Evolutionary conservation across 2,113 vertebrate species (phyloP), one percentile per base, ranked within the genome.

Genomic region (Hystrix brachyura): DNA sequence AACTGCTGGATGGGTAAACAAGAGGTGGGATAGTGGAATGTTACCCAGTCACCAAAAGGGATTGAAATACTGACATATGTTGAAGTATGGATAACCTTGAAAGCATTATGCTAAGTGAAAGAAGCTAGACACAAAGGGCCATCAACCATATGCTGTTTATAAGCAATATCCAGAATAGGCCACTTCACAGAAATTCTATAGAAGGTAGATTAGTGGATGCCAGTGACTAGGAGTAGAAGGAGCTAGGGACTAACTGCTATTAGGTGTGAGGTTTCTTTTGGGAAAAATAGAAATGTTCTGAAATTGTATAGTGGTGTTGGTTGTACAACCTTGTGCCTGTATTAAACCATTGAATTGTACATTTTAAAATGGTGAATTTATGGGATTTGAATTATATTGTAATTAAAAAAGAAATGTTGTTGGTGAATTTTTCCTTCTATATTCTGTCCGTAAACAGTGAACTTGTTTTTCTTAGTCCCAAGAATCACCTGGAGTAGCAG

Each of bases 361-460:
- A 38, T 64, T 90, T 95, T 86, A 46, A 86, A 87, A 65, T 2
- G 25, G 65, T 79, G 74, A 57, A 5, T 59, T 92, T 87, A 55
- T 59, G 87, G 55, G 21, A 87, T 92, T 38, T 85, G 67, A 89
- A 92, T 94, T 94, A 71, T 29, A 91, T 62, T 15, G 34, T 80
- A 90, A 90, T 93, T 90, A 34, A 81, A 79, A 80, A 97, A 92
- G 87, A 95, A 96, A 90, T 55, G 76, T 64, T 12, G 34, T 60
- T 55, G 69, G 46, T 18, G 51, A 53, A 9, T 25, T 85, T 91
- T 87, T 71, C 46, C 80, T 51, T 60, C 74, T 78, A 43, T 27
- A 69, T 6, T n/a, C 62, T 86, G 59, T 87, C 78, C 74, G 91
- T 87, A 76, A 55, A n/a, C 29, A 57, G 79, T 69, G 64, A 32